Conservation (phyloP, 23 tunicate genomes). For the Styela clava region DNA sequence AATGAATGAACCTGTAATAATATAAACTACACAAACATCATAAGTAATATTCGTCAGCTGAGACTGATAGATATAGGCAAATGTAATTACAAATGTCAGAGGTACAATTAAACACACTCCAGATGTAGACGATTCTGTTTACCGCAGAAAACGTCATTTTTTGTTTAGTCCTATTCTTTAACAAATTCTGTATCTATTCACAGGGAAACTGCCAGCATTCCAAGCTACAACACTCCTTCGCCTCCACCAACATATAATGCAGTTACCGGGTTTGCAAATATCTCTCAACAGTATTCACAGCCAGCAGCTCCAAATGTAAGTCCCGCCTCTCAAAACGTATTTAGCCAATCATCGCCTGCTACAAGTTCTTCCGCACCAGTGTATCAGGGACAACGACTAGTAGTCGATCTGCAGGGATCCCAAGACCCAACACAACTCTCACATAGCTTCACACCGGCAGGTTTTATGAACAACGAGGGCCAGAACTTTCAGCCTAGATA, state of each 20-base stretch:
- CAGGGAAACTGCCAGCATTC: slow-evolving; percentile 30
- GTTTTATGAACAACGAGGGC: neutral
- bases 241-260: slow-evolving; percentile 30
- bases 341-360: slow-evolving; percentile 2
- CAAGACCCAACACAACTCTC: slow-evolving; percentile 12
- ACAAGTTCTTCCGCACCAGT: slow-evolving; percentile 15
- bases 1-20: too few species aligned
- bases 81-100: too few species aligned
- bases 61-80: too few species aligned
- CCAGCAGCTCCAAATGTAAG: neutral
- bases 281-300: neutral
- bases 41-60: too few species aligned
- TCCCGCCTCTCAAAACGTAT: slow-evolving; percentile 12
- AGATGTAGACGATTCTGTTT: too few species aligned
- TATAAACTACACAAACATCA: too few species aligned
- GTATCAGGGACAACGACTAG: slow-evolving; percentile 3
- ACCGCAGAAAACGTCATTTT: too few species aligned
- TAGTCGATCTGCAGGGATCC: slow-evolving; percentile 6
- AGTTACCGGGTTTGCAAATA: slow-evolving; percentile 25
- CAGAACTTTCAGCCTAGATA: slow-evolving; percentile 23
- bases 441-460: neutral
- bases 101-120: too few species aligned
- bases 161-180: too few species aligned
- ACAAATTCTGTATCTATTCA: neutral
- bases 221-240: slow-evolving; percentile 30